Evolutionary conservation across 2,113 vertebrate species (phyloP).

Genomic region (Suncus etruscus): DNA sequence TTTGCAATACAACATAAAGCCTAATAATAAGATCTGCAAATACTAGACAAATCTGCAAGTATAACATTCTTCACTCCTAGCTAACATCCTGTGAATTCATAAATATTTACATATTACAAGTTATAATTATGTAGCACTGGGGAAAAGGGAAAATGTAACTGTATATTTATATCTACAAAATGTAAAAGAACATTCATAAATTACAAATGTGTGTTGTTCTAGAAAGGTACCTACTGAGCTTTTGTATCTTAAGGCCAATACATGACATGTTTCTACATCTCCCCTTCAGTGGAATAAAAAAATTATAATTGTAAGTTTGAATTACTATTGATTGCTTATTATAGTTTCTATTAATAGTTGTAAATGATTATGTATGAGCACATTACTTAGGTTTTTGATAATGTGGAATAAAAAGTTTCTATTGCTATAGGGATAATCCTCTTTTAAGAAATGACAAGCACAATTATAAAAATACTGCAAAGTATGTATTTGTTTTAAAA

Average conservation of each 20-base stretch:
- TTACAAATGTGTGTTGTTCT: constrained; percentile 88
- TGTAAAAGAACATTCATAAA: constrained; percentile 88
- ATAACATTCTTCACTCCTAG: constrained; percentile 88
- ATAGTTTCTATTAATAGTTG: constrained; percentile 84
- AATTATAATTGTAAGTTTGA: constrained; percentile 77
- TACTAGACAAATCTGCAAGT: constrained; percentile 89
- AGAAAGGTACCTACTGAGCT: constrained; percentile 81
- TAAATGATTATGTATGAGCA: constrained; percentile 76
- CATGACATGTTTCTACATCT: constrained; percentile 54
- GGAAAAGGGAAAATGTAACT: constrained; percentile 80
- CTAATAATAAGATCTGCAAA: constrained; percentile 88
- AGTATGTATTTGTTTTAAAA: constrained; percentile 76
- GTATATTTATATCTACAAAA: constrained; percentile 85
- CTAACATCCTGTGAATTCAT: constrained; percentile 90
- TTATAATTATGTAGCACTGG: constrained; percentile 90
- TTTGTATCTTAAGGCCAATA: constrained; percentile 78
- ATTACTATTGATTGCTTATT: constrained; percentile 81
- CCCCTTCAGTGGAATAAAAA: constrained; percentile 76
- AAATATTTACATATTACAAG: constrained; percentile 92
- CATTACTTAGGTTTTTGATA: constrained; percentile 76
- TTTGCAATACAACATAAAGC: constrained; percentile 84
- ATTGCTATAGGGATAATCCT: constrained; percentile 77
- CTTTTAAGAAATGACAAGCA: constrained; percentile 77
- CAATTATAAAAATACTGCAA: constrained; percentile 77
- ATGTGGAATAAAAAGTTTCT: constrained; percentile 72